Base-by-base conservation (phyloP, 2,888 invertebrate species). In the Mesorhabditis sp. region DNA sequence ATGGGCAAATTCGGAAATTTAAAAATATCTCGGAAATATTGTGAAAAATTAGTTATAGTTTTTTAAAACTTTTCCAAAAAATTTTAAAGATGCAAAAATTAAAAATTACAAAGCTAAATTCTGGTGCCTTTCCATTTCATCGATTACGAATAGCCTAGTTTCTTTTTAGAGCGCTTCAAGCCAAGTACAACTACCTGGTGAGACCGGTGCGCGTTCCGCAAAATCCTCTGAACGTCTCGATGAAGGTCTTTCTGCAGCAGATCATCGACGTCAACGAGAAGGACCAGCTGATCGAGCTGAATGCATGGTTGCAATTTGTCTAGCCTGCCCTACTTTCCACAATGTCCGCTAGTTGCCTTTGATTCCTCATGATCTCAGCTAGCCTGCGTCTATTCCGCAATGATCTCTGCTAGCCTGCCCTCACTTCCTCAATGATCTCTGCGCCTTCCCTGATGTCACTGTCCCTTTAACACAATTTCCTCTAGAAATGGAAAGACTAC, bases 401-500 rank as follows among this genome's bases (percentile, higher is more conserved):
- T 13, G 1, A 2, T n/a, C 7, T 15, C 3, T 28, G 15, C n/a
- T 6, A n/a, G 10, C 10, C 7, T 62, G 10, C 28, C n/a, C n/a
- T 50, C 7, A 2, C 2, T 50, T 28, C 2, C 28, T 28, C 28
- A n/a, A n/a, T n/a, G n/a, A n/a, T n/a, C n/a, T n/a, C n/a, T n/a
- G n/a, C n/a, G n/a, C 28, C 1, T 28, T 28, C 2, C 28, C 28
- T 28, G 28, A 28, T 28, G 28, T 28, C 28, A 28, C 28, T 28
- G 28, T 28, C 28, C 63, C 7, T 50, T 50, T 50, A 13, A 50
- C 13, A 1, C 13, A 7, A 10, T 13, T n/a, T 41, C 45, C 70
- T 64, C 43, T 41, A 79, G 79, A 73, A 74, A 15, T 80, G 80
- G 80, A 74, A 70, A 10, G 80, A 80, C 69, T 80, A 78, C 58